Base-by-base conservation (phyloP, 2,113 vertebrate species). In the Thermophis baileyi region DNA sequence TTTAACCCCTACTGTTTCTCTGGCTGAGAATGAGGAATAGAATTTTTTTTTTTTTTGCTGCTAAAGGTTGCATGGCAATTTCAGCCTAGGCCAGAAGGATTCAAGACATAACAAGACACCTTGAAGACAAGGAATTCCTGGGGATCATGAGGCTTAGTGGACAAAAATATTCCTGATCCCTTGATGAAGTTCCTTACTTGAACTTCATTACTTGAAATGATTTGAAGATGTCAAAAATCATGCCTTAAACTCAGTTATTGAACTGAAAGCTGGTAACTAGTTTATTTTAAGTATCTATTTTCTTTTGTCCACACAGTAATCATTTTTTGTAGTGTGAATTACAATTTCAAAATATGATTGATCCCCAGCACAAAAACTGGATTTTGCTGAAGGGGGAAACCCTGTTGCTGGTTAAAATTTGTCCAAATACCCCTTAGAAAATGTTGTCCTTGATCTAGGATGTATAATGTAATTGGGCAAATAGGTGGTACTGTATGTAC, bases 11-110 rank as follows among this genome's bases (percentile, higher is more conserved):
- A 3, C 44, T 69, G 74, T 35, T 18, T 81, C 9, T 93, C 90
- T 55, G 50, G 40, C 0, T 50, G 40, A 0, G 0, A 4, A 5
- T 2, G 87, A 60, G 50, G 50, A n/a, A 46, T n/a, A 20, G 35
- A 46, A 49, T 89, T 81, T 46, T 25, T 51, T 89, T 81, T 46
- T 25, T 30, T 25, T 81, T 54, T 46, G n/a, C 60, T 89, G 25
- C 57, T 40, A n/a, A 30, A 49, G 12, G 54, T 24, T 55, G 91
- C 69, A 85, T 47, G 49, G 63, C 63, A 92, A 46, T 89, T 81
- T 88, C 63, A 89, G 10, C 20, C 50, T 30, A 46, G 27, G 16
- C 40, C 53, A 85, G 50, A 47, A 81, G 35, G 69, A 40, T 40
- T 81, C 35, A 54, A 8, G 55, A 25, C 5, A n/a, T 54, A 57